Percentiles rank a stretch among this genome's conserved stretches.
These are phyloP conservation scores for Isoperla grammatica DNA, from an alignment of 2,888 invertebrate genomes.

Conservation along the genomic window DNA sequence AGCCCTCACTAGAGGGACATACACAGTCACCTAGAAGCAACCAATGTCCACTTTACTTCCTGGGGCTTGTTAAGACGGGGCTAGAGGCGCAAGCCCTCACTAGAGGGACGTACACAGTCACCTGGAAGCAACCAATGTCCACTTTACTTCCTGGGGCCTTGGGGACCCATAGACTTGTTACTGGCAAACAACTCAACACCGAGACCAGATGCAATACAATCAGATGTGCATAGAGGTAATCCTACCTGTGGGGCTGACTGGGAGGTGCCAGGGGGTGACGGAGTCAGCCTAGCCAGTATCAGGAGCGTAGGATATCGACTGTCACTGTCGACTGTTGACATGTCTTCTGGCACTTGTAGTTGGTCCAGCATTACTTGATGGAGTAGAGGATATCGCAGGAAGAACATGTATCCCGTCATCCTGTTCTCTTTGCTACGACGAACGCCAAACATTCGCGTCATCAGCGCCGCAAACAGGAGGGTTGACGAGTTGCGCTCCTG, in stretches of 20 bases:
- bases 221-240: no score
- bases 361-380: slow-evolving; percentile 52
- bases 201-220: no score
- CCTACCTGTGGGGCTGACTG: slow-evolving; percentile 63
- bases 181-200: no score
- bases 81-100: slow-evolving; percentile 60
- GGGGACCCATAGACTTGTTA: no score
- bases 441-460: slow-evolving; percentile 85
- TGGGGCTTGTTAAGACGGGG: no score
- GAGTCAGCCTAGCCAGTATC: slow-evolving; percentile 70
- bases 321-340: slow-evolving; percentile 20
- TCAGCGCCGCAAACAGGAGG: slow-evolving; percentile 73
- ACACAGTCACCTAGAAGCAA: slow-evolving; percentile 54
- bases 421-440: slow-evolving; percentile 51
- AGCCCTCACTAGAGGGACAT: slow-evolving; percentile 56
- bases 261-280: slow-evolving; percentile 64
- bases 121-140: slow-evolving; percentile 50
- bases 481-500: slow-evolving; percentile 83
- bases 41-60: no score
- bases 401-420: slow-evolving; percentile 63
- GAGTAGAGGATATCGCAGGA: slow-evolving; percentile 61
- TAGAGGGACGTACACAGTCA: slow-evolving; percentile 59
- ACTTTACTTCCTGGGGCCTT: no score
- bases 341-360: slow-evolving; percentile 36
- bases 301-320: slow-evolving; percentile 63